Conservation (phyloP, 2,888 invertebrate genomes). For the Diadegma fenestrale region DNA sequence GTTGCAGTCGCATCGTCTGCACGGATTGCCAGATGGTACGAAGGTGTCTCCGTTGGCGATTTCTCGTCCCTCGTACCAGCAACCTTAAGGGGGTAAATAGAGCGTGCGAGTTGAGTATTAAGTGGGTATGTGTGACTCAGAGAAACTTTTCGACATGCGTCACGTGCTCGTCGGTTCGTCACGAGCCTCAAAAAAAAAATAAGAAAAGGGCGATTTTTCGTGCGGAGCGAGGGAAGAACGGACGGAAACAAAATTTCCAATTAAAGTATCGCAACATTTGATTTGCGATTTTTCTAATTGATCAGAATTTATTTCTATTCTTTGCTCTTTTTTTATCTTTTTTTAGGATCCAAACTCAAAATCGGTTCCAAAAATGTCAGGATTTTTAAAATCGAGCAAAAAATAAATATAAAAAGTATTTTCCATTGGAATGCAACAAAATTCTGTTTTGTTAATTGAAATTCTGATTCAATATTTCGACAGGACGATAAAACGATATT, state of each 20-base stretch:
- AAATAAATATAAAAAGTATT: too few species aligned
- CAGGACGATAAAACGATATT: too few species aligned
- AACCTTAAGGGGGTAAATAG: constrained; percentile 86
- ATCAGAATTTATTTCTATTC: too few species aligned
- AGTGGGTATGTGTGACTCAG: background rate
- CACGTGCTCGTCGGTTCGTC: background rate
- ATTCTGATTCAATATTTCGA: too few species aligned
- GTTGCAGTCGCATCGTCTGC: constrained; percentile 86
- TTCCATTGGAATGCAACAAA: too few species aligned
- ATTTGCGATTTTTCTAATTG: too few species aligned
- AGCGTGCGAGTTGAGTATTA: constrained; percentile 7
- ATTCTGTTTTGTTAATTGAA: too few species aligned
- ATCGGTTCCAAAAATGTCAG: too few species aligned
- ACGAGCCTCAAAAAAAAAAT: background rate
- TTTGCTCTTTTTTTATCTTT: too few species aligned
- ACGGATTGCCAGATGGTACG: constrained; percentile 85
- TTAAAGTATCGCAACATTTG: too few species aligned
- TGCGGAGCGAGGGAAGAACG: background rate
- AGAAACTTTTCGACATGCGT: background rate
- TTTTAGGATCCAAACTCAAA: too few species aligned
- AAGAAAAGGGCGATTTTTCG: background rate
- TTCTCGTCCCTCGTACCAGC: constrained; percentile 90
- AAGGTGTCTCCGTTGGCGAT: constrained; percentile 87
- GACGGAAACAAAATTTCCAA: background rate
- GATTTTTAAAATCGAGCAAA: too few species aligned